A percentile compares a stretch with the other conserved stretches of the same genome.
Conservation (phyloP, 2,888 invertebrate genomes). For the Argyresthia albistria region DNA sequence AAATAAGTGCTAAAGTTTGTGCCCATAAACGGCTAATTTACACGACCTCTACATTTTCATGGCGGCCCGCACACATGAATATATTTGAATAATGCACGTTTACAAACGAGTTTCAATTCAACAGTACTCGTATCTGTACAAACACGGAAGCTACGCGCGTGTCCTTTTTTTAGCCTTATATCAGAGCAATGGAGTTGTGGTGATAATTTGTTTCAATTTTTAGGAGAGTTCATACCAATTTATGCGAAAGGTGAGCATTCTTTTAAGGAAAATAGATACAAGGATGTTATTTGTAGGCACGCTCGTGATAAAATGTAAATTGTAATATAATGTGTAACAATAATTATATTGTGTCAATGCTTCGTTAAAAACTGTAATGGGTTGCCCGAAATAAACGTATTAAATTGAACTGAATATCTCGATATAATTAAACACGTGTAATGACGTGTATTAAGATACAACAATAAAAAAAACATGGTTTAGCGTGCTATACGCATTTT, state of each 20-base stretch:
- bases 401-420: too few relatives aligned
- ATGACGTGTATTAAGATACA: too few relatives aligned
- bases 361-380: too few relatives aligned
- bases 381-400: too few relatives aligned
- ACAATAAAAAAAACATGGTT: too few relatives aligned
- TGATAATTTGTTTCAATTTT: too few relatives aligned
- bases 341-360: too few relatives aligned
- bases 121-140: neutral
- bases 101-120: neutral
- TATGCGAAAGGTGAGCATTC: neutral
- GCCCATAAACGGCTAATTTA: constrained; percentile 22
- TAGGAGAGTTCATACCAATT: neutral
- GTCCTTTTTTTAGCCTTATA: neutral
- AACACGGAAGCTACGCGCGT: neutral
- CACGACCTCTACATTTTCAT: constrained; percentile 23
- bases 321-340: too few relatives aligned
- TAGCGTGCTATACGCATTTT: too few relatives aligned
- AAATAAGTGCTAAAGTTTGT: constrained; percentile 9
- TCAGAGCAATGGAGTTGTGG: neutral
- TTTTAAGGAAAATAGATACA: neutral
- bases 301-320: too few relatives aligned
- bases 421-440: too few relatives aligned
- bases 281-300: neutral
- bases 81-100: constrained; percentile 42
- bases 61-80: constrained; percentile 40